These are phyloP conservation scores for Rousettus leschenaultii DNA, from an alignment of 2,113 vertebrate genomes.

Conservation along the genomic window DNA sequence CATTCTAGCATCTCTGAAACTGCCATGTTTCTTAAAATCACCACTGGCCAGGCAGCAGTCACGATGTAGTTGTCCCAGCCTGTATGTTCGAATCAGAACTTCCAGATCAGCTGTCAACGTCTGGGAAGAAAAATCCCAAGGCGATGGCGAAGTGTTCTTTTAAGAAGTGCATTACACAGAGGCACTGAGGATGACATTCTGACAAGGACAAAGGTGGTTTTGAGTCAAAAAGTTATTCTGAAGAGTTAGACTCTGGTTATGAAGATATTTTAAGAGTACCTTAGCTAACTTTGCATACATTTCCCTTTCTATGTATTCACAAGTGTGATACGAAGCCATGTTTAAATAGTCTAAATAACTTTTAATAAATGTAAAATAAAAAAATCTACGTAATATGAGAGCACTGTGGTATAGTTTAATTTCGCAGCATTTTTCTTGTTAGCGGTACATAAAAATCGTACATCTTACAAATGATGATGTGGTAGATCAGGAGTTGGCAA, in stretches of 20 bases:
- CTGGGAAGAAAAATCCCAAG: not conserved
- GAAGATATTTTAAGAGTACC: not conserved
- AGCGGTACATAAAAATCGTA: not conserved
- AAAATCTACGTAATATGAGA: not conserved
- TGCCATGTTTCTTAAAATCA: not conserved
- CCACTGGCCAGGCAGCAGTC: too few species aligned
- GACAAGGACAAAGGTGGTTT: not conserved
- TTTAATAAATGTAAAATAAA: not conserved
- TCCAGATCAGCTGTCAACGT: not conserved
- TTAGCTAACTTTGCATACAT: not conserved
- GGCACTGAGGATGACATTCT: not conserved
- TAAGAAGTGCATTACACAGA: not conserved
- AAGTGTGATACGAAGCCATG: not conserved
- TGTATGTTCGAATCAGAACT: not conserved
- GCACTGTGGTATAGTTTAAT: not conserved
- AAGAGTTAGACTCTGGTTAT: not conserved
- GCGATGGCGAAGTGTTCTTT: not conserved
- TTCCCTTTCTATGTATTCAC: not conserved
- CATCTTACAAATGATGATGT: not conserved
- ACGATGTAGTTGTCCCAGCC: not conserved
- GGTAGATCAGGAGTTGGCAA: not conserved
- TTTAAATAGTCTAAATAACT: not conserved
- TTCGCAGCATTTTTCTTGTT: not conserved
- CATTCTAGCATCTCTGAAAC: not conserved
- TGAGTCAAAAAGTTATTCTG: not conserved